Base-by-base conservation (phyloP, 1,140 invertebrate species). In the Orussus abietinus region DNA sequence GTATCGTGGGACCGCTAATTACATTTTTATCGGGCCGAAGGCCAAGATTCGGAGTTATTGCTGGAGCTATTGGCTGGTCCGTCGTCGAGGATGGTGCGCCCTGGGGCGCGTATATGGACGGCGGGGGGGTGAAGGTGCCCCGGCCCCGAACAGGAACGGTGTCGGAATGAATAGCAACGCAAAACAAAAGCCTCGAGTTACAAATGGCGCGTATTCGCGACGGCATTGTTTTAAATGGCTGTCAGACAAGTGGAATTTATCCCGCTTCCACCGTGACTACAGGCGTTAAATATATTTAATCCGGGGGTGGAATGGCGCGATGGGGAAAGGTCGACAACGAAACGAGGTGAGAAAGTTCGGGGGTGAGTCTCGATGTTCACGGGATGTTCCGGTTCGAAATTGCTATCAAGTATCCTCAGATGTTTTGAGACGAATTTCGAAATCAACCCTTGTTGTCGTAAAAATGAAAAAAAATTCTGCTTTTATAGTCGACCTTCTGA, bases 141-240 rank as follows among this genome's bases (percentile, higher is more conserved):
- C 12, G 7, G 11, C 15, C 17, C 9, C 17, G 17, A 21, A 6
- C 13, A 21, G 41, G 37, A 43, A 38, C 31, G 21, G 31, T 38
- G 41, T 45, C 45, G 51, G 55, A 61, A 66, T 72, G 64, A 70
- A 70, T 65, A 66, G 64, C 58, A 57, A 60, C 53, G 53, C 53
- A 62, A 68, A 66, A 72, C 64, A 72, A 68, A 70, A 68, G 64
- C 57, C 50, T 46, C 50, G 59, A 60, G 61, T 71, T 70, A 70
- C 66, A 70, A 72, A 72, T 72, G 63, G 63, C 60, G 63, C 64
- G 64, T 68, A 72, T 70, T 71, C 63, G 60, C 56, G 57, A 66
- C 57, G 60, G 66, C 64, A 73, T 73, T 73, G 66, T 73, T 73
- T 71, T 68, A 73, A 71, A 71, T 69, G 61, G 67, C 64, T 66